Evolutionary conservation across 2,888 invertebrate species (phyloP).

Genomic region (Pammene fasciana): DNA sequence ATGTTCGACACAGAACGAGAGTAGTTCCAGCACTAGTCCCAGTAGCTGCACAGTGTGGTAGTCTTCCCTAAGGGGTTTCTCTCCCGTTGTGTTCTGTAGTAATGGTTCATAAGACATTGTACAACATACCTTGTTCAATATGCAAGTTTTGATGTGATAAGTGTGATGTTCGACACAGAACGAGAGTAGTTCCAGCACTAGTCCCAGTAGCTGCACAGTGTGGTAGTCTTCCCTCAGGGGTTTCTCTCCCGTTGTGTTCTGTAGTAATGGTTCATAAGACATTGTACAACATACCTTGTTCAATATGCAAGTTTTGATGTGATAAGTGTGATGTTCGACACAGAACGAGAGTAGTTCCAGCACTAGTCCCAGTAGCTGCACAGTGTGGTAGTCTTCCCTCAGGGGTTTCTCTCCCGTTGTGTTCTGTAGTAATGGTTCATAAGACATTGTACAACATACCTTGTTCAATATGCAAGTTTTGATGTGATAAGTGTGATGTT

Average conservation of each 20-base stretch:
- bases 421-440: too few relatives aligned
- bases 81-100: slow-evolving; percentile 92
- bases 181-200: slow-evolving; percentile 96
- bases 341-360: slow-evolving; percentile 98
- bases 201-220: slow-evolving; percentile 96
- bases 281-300: slow-evolving; percentile 85
- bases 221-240: slow-evolving; percentile 97
- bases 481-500: slow-evolving; percentile 99
- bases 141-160: slow-evolving; percentile 99
- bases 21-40: slow-evolving; percentile 96
- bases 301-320: slow-evolving; percentile 98
- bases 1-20: slow-evolving; percentile 99
- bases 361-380: slow-evolving; percentile 96
- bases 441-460: slow-evolving; percentile 52
- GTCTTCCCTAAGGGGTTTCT: slow-evolving; percentile 95
- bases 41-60: slow-evolving; percentile 98
- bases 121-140: slow-evolving; percentile 90
- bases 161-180: slow-evolving; percentile 99
- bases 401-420: slow-evolving; percentile 59
- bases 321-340: slow-evolving; percentile 99
- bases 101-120: too few relatives aligned
- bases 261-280: slow-evolving; percentile 52
- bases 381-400: slow-evolving; percentile 98
- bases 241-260: slow-evolving; percentile 95
- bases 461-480: slow-evolving; percentile 98